Evolutionary conservation across 1,140 invertebrate species (phyloP).

Genomic region (Brachionus plicatilis): DNA sequence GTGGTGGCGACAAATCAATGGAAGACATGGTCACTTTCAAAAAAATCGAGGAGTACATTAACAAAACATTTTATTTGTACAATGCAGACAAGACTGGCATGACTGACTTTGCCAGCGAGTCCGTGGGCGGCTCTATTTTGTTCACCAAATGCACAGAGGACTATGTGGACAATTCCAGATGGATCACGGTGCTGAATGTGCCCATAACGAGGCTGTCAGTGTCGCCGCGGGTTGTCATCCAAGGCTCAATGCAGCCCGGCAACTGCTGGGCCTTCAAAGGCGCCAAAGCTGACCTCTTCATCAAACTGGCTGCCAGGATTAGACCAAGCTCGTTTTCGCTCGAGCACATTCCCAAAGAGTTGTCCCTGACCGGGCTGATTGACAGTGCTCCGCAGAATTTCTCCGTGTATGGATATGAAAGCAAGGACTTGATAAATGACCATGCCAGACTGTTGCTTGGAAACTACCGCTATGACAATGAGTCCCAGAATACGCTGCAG

Average conservation of each 20-base stretch:
- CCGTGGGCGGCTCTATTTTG: background rate
- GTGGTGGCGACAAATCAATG: background rate
- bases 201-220: background rate
- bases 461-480: slow-evolving; percentile 19
- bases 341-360: slow-evolving; percentile 35
- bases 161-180: slow-evolving; percentile 5
- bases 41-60: slow-evolving; percentile 37
- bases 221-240: background rate
- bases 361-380: slow-evolving; percentile 13
- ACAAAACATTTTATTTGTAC: slow-evolving; percentile 34
- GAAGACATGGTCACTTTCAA: background rate
- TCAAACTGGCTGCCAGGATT: slow-evolving; percentile 34
- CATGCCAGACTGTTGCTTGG: slow-evolving; percentile 9
- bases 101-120: slow-evolving; percentile 29
- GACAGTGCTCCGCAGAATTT: slow-evolving; percentile 40
- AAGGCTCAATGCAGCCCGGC: slow-evolving; percentile 36
- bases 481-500: background rate
- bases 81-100: slow-evolving; percentile 39
- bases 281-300: slow-evolving; percentile 6
- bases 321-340: background rate
- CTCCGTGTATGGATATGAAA: slow-evolving; percentile 37
- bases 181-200: slow-evolving; percentile 10
- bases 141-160: slow-evolving; percentile 22
- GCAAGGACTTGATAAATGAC: background rate
- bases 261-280: slow-evolving; percentile 41